phyloP scores from a whole-genome alignment of 2,888 invertebrate genomes.

The Pammene aurita region DNA sequence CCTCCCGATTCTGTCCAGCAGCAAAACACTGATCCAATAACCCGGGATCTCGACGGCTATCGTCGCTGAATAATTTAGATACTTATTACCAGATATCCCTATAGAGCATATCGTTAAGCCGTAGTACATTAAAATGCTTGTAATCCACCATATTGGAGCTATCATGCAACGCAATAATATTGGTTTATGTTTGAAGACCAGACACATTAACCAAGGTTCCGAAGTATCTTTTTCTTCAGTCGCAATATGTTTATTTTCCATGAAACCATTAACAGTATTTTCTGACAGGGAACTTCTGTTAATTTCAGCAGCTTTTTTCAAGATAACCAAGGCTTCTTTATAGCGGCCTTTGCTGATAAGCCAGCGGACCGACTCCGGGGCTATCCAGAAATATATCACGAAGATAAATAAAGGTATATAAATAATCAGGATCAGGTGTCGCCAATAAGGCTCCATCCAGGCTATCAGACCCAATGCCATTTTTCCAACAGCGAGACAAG shows the following conservation, averaged over 20 bases:
- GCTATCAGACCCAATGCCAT: slow-evolving; percentile 77
- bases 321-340: slow-evolving; percentile 16
- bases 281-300: background rate
- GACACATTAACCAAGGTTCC: slow-evolving; percentile 4
- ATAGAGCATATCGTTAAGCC: background rate
- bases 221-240: background rate
- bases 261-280: slow-evolving; percentile 1
- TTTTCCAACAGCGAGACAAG: slow-evolving; percentile 5
- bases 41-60: slow-evolving; percentile 9
- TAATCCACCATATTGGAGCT: slow-evolving; percentile 17
- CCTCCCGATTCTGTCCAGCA: slow-evolving; percentile 14
- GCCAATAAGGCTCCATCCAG: slow-evolving; percentile 85
- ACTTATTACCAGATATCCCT: background rate
- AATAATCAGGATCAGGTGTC: slow-evolving; percentile 80
- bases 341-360: slow-evolving; percentile 75
- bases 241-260: background rate
- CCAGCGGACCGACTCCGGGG: slow-evolving; percentile 87
- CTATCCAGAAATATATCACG: slow-evolving; percentile 83
- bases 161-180: slow-evolving; percentile 10
- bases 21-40: slow-evolving; percentile 5
- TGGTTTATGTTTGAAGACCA: slow-evolving; percentile 14
- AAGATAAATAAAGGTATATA: slow-evolving; percentile 85
- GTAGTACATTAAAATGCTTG: background rate
- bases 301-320: slow-evolving; percentile 12
- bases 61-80: background rate